phyloP scores from a whole-genome alignment of 1,140 invertebrate species.

The Pogonognathellus flavescens region DNA sequence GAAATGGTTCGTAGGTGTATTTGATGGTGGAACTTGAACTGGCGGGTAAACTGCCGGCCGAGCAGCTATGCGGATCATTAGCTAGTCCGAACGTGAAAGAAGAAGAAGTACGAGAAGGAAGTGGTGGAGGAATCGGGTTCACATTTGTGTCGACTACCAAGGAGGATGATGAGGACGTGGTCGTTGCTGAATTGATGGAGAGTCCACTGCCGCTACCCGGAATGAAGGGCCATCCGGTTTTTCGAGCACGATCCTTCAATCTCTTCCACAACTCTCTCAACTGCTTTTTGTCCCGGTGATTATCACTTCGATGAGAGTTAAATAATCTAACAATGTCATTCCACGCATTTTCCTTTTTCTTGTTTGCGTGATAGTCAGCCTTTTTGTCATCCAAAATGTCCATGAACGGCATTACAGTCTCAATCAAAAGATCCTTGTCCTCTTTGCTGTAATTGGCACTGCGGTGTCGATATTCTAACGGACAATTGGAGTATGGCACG shows the following conservation, averaged over 20 bases:
- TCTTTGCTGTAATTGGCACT: slow-evolving; percentile 55
- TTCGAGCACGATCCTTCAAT: slow-evolving; percentile 33
- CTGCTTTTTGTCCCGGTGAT: slow-evolving; percentile 47
- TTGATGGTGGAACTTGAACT: too few species aligned
- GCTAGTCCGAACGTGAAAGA: background rate
- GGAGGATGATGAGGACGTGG: background rate
- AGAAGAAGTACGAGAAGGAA: too few species aligned
- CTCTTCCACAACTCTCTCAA: slow-evolving; percentile 54
- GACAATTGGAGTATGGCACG: background rate
- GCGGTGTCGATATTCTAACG: background rate
- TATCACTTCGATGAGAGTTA: slow-evolving; percentile 11
- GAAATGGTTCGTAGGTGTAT: background rate
- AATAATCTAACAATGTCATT: slow-evolving; percentile 32
- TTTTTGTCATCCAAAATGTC: slow-evolving; percentile 44
- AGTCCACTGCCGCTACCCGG: background rate
- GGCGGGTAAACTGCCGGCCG: too few species aligned
- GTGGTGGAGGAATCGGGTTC: background rate
- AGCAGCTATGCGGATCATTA: too few species aligned
- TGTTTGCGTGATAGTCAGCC: slow-evolving; percentile 11
- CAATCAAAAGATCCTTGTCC: slow-evolving; percentile 40
- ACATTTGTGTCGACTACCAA: background rate
- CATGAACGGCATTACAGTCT: background rate
- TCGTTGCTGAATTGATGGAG: background rate
- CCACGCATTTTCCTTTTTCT: slow-evolving; percentile 47
- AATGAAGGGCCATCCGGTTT: background rate